These are phyloP conservation scores for Dunckerocampus dactyliophorus DNA, from an alignment of 2,113 vertebrate species.

Conservation along the genomic window DNA sequence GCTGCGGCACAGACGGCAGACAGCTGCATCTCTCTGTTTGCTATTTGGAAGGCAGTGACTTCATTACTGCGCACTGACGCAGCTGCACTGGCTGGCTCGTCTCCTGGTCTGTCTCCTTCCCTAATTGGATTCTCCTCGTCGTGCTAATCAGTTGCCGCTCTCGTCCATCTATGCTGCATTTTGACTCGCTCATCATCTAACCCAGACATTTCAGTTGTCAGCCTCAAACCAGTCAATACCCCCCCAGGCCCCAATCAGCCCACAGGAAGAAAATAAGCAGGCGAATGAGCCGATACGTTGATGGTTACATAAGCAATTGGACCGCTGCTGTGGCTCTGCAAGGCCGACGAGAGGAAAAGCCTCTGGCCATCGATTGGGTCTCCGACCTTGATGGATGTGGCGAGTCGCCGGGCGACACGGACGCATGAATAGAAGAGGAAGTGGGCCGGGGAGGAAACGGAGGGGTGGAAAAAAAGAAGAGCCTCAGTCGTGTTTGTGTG, in stretches of 20 bases:
- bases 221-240: neutral
- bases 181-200: slow-evolving; percentile 3
- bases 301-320: slow-evolving; percentile 59
- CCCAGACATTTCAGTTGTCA: neutral
- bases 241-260: slow-evolving; percentile 30
- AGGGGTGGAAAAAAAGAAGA: slow-evolving; percentile 12
- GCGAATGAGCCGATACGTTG: slow-evolving; percentile 61
- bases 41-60: slow-evolving; percentile 72
- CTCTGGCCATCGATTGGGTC: slow-evolving; percentile 45
- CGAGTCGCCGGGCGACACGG: slow-evolving; percentile 22
- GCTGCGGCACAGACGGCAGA: slow-evolving; percentile 69
- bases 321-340: slow-evolving; percentile 44
- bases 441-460: slow-evolving; percentile 4
- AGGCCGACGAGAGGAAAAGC: slow-evolving; percentile 43
- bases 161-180: slow-evolving; percentile 3
- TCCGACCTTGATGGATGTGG: slow-evolving; percentile 52
- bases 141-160: slow-evolving; percentile 34
- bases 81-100: slow-evolving; percentile 55
- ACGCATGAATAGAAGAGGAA: slow-evolving; percentile 20
- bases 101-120: slow-evolving; percentile 42
- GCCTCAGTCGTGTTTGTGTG: slow-evolving; percentile 14
- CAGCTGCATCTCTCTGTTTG: slow-evolving; percentile 68
- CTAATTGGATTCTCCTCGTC: slow-evolving; percentile 54
- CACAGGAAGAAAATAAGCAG: slow-evolving; percentile 58
- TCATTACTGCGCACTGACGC: slow-evolving; percentile 66